Base-by-base conservation (phyloP, 2,113 vertebrate species). In the Monopterus albus region DNA sequence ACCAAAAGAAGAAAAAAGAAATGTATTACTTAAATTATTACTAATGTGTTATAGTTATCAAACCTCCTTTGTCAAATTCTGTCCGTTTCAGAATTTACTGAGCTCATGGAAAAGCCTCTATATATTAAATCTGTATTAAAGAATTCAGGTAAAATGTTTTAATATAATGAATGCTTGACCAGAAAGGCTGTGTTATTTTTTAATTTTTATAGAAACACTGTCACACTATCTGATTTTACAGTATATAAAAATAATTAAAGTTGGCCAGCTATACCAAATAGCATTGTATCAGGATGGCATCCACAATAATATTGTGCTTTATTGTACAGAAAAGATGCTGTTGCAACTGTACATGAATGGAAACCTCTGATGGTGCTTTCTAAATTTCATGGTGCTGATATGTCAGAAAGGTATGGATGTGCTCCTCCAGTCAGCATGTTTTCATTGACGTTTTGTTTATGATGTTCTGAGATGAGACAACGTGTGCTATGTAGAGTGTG, bases 401-500 rank as follows among this genome's bases (percentile, higher is more conserved):
- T 31, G 25, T 43, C 29, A 14, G 35, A 38, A 47, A 36, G 39
- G 33, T 15, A 3, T 29, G 23, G 40, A 14, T 46, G 7, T n/a
- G 18, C 43, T 29, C 2, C 7, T 8, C 21, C 23, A 6, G 8
- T 53, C n/a, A 4, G 2, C 11, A 2, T 65, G 35, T 57, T 58
- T 47, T 52, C 15, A 15, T 0, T 10, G 21, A 64, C 52, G 35
- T 76, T 56, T 15, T 18, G 12, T 50, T 14, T 21, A 3, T n/a
- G 8, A 1, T 11, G 8, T 36, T 45, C 17, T 18, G 6, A 12
- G 63, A 40, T 18, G 31, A 31, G 17, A 53, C 20, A 52, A 5
- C 33, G 59, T 59, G 71, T 66, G 57, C 9, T 72, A 79, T 75
- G 36, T 75, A 77, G 79, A 84, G 58, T 87, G 79, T 81, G 84